A percentile compares a stretch with the other conserved stretches of the same genome.
phyloP scores from a whole-genome alignment of 2,888 invertebrate species.

The Drosophila eohydei region DNA sequence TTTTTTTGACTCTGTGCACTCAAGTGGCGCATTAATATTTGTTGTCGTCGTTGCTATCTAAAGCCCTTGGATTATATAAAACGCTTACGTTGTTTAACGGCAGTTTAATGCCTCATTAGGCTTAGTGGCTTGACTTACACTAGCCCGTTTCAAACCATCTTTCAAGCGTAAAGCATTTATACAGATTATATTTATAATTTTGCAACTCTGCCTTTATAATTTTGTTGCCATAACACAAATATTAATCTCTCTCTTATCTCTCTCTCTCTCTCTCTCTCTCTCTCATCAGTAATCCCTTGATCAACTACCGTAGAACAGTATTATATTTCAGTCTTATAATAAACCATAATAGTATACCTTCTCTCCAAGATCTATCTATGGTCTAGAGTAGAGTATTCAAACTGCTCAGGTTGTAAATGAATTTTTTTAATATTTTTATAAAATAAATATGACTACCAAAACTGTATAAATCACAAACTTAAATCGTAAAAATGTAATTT shows the following conservation, averaged over 20 bases:
- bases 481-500: constrained; percentile 1
- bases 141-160: constrained; percentile 4
- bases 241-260: neutral
- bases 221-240: neutral
- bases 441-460: too few species aligned
- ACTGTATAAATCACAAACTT: too few species aligned
- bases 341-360: too few species aligned
- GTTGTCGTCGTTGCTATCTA: constrained; percentile 37
- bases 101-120: constrained; percentile 65
- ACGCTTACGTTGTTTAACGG: constrained; percentile 59
- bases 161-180: constrained; percentile 7
- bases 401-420: too few species aligned
- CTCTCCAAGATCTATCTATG: too few species aligned
- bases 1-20: constrained; percentile 46
- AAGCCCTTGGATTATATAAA: constrained; percentile 56
- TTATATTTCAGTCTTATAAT: too few species aligned
- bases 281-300: too few species aligned
- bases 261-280: neutral
- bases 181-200: constrained; percentile 26
- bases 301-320: too few species aligned
- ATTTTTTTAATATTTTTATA: too few species aligned
- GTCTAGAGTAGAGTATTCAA: too few species aligned
- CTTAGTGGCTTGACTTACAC: constrained; percentile 38
- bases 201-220: neutral
- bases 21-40: constrained; percentile 60